A percentile compares a stretch with the other conserved stretches of the same genome.
Evolutionary conservation across 2,888 invertebrate genomes (phyloP).

Genomic region (Cataglyphis albicans): DNA sequence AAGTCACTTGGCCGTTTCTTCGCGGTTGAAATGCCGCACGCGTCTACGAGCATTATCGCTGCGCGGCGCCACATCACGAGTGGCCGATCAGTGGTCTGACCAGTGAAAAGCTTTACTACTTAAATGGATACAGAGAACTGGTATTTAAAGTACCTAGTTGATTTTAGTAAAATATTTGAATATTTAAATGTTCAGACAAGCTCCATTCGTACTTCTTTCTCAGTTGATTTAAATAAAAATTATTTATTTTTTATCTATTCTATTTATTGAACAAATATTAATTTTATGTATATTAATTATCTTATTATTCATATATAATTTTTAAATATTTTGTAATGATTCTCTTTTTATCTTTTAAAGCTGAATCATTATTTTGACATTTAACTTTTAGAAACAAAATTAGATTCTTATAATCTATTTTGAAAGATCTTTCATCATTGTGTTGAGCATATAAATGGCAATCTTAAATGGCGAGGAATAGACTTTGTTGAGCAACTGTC

Average conservation of each 20-base stretch:
- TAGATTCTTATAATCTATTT: neutral
- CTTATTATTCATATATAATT: neutral
- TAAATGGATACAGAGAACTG: neutral
- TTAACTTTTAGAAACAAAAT: neutral
- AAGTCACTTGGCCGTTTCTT: slow-evolving; percentile 64
- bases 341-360: neutral
- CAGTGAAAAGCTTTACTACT: slow-evolving; percentile 65
- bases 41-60: slow-evolving; percentile 69
- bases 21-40: slow-evolving; percentile 52
- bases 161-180: neutral
- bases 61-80: slow-evolving; percentile 77
- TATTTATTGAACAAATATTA: neutral
- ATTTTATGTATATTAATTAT: neutral
- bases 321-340: neutral
- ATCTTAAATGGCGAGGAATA: slow-evolving; percentile 14
- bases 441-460: slow-evolving; percentile 33
- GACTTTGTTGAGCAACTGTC: slow-evolving; percentile 48
- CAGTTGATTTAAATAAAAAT: neutral
- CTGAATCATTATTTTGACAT: neutral
- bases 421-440: neutral
- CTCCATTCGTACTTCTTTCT: neutral
- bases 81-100: slow-evolving; percentile 53
- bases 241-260: neutral
- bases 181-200: neutral
- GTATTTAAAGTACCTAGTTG: neutral